Base-by-base conservation (phyloP, 2,113 vertebrate genomes). In the Lepus americanus region DNA sequence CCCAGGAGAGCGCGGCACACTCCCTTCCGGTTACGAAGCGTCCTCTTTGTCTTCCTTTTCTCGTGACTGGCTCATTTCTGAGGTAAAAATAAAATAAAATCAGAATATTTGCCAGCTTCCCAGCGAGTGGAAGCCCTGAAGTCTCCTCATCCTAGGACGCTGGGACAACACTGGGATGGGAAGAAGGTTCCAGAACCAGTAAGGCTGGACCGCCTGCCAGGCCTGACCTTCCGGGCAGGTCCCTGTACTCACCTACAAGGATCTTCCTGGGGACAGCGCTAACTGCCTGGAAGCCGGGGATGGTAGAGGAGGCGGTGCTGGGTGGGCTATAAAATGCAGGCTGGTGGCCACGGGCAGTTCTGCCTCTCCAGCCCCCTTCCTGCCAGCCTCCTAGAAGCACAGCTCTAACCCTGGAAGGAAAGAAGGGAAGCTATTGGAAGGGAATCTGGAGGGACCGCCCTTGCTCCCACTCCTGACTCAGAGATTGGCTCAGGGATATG, bases 31-130 rank as follows among this genome's bases (percentile, higher is more conserved):
- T 94, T 36, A 44, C 5, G 14, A 59, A 89, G 27, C 12, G 9
- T 55, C 73, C 55, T 63, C 59, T 67, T 23, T 55, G 39, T 53
- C n/a, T 72, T 77, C 63, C 55, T 89, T 92, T 66, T 39, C 16
- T 79, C 44, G 25, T 66, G 66, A 84, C 0, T 64, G 39, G 25
- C 53, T 82, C 22, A 16, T 84, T 70, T 77, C n/a, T 67, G 17
- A 87, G 19, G 36, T 80, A 59, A 92, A 91, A 77, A 87, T 67
- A 36, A 84, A 67, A 59, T 55, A 74, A 91, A 59, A 59, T 59
- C 14, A 92, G 44, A 85, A 11, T 23, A 64, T 93, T 67, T 80
- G 36, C 4, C 17, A 92, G 25, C n/a, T 23, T 89, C 80, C 44
- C 78, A 66, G 67, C 72, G 73, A 84, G 33, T 72, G 61, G 27